A percentile compares a stretch with the other conserved stretches of the same genome.
These are phyloP conservation scores for Drosophila cardini DNA, from an alignment of 1,140 invertebrate species.

Conservation along the genomic window DNA sequence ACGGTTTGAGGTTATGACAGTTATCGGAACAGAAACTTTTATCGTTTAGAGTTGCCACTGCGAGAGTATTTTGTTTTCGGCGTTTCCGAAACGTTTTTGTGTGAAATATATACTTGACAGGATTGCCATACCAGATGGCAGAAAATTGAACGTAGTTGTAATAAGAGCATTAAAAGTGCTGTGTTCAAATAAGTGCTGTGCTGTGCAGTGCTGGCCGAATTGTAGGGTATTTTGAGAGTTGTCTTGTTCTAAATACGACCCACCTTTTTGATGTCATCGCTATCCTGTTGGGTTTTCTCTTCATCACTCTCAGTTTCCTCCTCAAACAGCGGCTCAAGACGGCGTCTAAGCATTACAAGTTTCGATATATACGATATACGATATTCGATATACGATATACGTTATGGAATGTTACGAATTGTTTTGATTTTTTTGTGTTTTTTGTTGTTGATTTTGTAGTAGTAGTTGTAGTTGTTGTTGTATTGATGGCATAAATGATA, in stretches of 20 bases:
- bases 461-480: constrained; percentile 17
- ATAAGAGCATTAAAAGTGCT: constrained; percentile 9
- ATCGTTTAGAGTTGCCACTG: background rate
- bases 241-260: constrained; percentile 79
- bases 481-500: constrained; percentile 60
- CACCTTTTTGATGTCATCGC: constrained; percentile 85
- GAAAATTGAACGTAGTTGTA: background rate
- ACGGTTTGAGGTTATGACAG: background rate
- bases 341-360: constrained; percentile 84
- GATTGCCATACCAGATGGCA: background rate
- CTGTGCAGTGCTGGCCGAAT: constrained; percentile 6
- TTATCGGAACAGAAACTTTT: background rate
- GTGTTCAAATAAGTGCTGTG: background rate
- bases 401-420: constrained; percentile 71
- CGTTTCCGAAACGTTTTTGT: background rate
- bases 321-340: constrained; percentile 89
- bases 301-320: constrained; percentile 86
- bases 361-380: constrained; percentile 65
- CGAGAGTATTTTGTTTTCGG: background rate
- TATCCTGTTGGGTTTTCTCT: constrained; percentile 84
- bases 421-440: constrained; percentile 42
- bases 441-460: constrained; percentile 19
- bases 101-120: background rate
- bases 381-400: constrained; percentile 55
- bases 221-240: constrained; percentile 4